These are phyloP conservation scores for Oceanodroma leucorhoa DNA, from an alignment of 2,797 vertebrate species.

Conservation along the genomic window DNA sequence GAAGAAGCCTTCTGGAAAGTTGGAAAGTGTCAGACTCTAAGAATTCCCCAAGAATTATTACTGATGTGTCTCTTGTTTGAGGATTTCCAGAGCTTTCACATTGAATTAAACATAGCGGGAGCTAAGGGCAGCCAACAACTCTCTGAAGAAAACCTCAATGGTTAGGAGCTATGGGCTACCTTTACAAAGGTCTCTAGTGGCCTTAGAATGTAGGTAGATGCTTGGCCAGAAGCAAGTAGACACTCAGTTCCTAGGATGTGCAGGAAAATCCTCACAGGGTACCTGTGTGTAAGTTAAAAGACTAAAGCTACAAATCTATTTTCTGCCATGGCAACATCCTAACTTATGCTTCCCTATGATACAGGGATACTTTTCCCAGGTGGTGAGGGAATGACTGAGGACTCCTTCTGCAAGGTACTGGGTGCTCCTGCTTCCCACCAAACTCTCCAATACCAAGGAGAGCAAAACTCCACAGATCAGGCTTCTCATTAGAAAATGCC, in stretches of 20 bases:
- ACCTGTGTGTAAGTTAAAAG: not conserved
- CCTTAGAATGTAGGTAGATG: not conserved
- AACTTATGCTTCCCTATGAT: not conserved
- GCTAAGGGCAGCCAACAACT: not conserved
- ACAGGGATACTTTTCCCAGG: not conserved
- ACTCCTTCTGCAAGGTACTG: not conserved
- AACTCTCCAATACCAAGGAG: not conserved
- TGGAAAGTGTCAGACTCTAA: not conserved
- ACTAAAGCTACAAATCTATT: not conserved
- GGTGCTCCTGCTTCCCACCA: not conserved
- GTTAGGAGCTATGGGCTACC: not conserved
- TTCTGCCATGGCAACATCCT: not conserved
- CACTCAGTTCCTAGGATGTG: not conserved
- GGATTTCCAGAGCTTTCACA: not conserved
- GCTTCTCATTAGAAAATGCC: not conserved
- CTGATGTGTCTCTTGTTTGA: not conserved
- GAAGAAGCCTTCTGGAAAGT: not conserved
- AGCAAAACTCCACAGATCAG: not conserved
- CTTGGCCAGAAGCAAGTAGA: not conserved
- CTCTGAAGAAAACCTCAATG: not conserved
- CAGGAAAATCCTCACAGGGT: not conserved
- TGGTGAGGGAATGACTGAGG: not conserved
- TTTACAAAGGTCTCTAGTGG: not conserved
- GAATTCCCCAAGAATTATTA: not conserved
- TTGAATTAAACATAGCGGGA: not conserved